Conservation (phyloP, 2,797 vertebrate species). For the Linurgus olivaceus region DNA sequence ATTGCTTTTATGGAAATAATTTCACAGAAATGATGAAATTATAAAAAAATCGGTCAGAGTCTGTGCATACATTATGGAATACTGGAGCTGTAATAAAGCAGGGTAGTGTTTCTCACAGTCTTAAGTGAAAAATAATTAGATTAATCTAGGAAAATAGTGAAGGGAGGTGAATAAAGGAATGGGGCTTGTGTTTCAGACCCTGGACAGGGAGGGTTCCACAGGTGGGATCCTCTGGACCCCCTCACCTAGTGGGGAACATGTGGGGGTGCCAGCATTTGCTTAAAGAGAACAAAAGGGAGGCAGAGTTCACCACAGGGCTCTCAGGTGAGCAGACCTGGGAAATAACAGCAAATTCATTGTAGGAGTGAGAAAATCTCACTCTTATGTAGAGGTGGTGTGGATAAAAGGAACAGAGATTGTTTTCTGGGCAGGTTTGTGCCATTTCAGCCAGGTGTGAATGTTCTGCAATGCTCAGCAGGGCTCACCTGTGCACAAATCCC, state of each 20-base stretch:
- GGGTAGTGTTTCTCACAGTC: background rate
- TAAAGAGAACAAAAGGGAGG: background rate
- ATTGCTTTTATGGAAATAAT: background rate
- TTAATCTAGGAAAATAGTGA: background rate
- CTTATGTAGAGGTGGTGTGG: background rate
- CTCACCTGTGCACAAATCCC: background rate
- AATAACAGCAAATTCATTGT: background rate
- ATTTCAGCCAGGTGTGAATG: background rate
- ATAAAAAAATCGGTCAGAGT: background rate
- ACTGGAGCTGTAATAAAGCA: background rate
- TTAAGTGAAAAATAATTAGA: background rate
- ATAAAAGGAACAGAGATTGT: background rate
- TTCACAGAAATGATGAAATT: background rate
- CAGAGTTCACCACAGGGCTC: fast-evolving
- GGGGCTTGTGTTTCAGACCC: background rate
- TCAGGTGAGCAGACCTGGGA: background rate
- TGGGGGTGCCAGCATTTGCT: background rate
- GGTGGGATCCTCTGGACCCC: background rate
- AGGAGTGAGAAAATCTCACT: background rate
- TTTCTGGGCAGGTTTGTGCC: background rate
- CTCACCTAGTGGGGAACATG: fast-evolving
- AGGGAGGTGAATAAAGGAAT: background rate
- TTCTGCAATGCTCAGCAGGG: background rate
- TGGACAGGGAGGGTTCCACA: background rate
- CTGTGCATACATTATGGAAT: background rate